phyloP scores from a whole-genome alignment of 1,140 invertebrate species.

The Bradysia coprophila region DNA sequence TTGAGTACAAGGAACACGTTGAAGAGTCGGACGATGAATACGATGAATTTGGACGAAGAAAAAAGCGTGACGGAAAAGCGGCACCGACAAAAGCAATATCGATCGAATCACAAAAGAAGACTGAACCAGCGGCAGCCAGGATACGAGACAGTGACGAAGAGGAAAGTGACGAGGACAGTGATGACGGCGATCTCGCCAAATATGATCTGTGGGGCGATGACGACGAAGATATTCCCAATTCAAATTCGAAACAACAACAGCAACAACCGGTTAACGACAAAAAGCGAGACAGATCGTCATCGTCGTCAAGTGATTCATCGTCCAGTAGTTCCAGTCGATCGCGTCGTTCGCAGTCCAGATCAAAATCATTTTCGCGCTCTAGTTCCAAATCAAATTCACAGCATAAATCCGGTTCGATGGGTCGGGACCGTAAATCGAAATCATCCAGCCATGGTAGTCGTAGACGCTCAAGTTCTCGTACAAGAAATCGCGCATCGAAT shows the following conservation, averaged over 20 bases:
- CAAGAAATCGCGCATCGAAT: neutral
- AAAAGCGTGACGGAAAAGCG: conserved; percentile 33
- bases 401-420: conserved; percentile 3
- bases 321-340: neutral
- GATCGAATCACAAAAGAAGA: conserved; percentile 24
- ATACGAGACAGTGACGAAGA: conserved; percentile 18
- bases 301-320: neutral
- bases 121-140: conserved; percentile 18
- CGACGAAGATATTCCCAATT: conserved; percentile 26
- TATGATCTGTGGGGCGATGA: conserved; percentile 63
- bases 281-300: neutral
- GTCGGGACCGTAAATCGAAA: conserved; percentile 6
- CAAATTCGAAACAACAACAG: conserved; percentile 9
- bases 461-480: conserved; percentile 7
- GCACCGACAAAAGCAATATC: no score
- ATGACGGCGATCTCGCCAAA: conserved; percentile 60
- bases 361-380: neutral
- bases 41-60: conserved; percentile 87
- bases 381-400: conserved; percentile 8
- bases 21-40: conserved; percentile 83
- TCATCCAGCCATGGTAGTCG: conserved; percentile 4
- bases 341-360: neutral
- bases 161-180: conserved; percentile 39
- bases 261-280: neutral
- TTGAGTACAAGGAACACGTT: conserved; percentile 77